Conservation (phyloP, 2,113 vertebrate genomes). For the Phoenicopterus ruber region DNA sequence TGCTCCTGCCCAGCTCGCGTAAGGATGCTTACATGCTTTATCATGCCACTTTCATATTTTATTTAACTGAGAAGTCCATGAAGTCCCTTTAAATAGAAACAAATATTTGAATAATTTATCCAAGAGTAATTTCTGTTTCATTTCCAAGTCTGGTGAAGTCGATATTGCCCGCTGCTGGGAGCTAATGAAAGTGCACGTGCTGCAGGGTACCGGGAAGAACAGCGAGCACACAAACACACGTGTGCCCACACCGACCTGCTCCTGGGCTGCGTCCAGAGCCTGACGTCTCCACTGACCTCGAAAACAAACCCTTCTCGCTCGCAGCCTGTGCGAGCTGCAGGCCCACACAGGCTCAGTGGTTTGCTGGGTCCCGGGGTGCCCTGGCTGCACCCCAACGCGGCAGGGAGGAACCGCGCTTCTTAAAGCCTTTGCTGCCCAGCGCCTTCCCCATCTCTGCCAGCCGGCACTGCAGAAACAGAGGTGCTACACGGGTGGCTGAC, state of each 20-base stretch:
- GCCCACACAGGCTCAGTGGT: too few relatives aligned
- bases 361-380: neutral
- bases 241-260: neutral
- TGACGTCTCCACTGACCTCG: neutral
- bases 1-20: neutral
- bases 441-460: neutral
- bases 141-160: neutral
- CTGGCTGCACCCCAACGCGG: accelerated
- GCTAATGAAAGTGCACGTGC: neutral
- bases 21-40: neutral
- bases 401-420: neutral
- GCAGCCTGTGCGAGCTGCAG: neutral
- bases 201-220: neutral
- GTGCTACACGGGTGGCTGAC: neutral
- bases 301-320: neutral
- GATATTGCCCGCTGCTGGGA: neutral
- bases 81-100: slow-evolving; percentile 57
- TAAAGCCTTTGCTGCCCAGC: neutral
- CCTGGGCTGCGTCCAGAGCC: neutral
- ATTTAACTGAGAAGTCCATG: slow-evolving; percentile 21
- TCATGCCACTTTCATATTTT: slow-evolving; percentile 34
- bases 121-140: neutral
- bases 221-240: neutral
- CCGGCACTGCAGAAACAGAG: neutral
- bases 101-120: slow-evolving; percentile 66